These are phyloP conservation scores for Bombus haemorrhoidalis DNA, from an alignment of 1,140 invertebrate genomes.

Conservation along the genomic window DNA sequence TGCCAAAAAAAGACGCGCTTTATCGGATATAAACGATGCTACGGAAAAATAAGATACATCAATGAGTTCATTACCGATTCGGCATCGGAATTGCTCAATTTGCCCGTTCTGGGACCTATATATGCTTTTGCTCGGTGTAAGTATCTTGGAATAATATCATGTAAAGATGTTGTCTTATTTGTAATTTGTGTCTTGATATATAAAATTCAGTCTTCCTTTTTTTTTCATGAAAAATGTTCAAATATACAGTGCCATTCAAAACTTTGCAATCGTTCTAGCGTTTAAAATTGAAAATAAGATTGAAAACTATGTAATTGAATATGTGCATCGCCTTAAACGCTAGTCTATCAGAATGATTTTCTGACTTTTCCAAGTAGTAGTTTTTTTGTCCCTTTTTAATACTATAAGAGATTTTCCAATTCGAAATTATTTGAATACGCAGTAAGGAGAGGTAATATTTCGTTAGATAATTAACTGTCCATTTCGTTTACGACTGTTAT, in stretches of 20 bases:
- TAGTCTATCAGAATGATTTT: too few species aligned
- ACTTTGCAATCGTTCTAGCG: not conserved
- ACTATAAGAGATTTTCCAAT: not conserved
- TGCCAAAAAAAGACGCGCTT: constrained; percentile 34
- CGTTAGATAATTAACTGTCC: too few species aligned
- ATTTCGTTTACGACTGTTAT: not conserved
- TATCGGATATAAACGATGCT: constrained; percentile 18
- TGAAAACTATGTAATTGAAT: too few species aligned
- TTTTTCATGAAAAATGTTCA: not conserved
- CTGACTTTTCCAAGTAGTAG: not conserved
- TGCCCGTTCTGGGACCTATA: constrained; percentile 13
- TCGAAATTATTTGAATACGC: not conserved
- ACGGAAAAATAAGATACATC: constrained; percentile 14
- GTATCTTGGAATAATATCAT: not conserved
- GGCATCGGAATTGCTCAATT: constrained; percentile 62
- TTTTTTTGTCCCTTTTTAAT: not conserved
- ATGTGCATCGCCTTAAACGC: too few species aligned
- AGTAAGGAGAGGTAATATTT: not conserved
- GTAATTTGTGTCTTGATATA: not conserved
- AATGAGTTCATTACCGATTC: constrained; percentile 59
- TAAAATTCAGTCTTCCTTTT: not conserved
- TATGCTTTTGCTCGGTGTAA: not conserved
- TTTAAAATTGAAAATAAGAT: not conserved
- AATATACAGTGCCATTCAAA: not conserved
- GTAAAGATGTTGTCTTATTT: not conserved